Evolutionary conservation across 2,888 invertebrate species (phyloP).

Genomic region (Epirrhoe tristata): DNA sequence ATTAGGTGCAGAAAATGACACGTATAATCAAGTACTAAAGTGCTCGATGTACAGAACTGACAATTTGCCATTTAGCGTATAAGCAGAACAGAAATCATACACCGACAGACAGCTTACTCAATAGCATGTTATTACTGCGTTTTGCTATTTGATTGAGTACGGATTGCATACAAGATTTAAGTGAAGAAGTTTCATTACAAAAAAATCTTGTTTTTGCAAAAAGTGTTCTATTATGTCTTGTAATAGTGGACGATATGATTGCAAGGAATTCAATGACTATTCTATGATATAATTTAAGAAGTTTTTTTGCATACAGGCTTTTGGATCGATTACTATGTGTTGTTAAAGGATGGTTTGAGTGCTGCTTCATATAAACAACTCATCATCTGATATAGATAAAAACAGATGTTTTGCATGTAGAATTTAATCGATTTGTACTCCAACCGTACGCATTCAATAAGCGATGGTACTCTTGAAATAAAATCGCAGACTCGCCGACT

Average conservation of each 20-base stretch:
- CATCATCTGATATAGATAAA: too few relatives aligned
- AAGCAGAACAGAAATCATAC: constrained; percentile 73
- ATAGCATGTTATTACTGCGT: constrained; percentile 72
- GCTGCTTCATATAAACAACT: too few relatives aligned
- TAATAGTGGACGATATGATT: too few relatives aligned
- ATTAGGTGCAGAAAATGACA: constrained; percentile 47
- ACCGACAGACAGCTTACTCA: constrained; percentile 70
- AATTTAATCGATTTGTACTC: constrained; percentile 49
- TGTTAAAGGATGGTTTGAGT: too few relatives aligned
- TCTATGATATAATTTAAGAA: too few relatives aligned
- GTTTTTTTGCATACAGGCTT: too few relatives aligned
- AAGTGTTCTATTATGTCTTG: too few relatives aligned
- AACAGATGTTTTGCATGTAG: too few relatives aligned
- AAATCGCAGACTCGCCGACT: constrained; percentile 61
- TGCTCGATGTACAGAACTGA: constrained; percentile 67
- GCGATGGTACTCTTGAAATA: constrained; percentile 75
- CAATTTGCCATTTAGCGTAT: constrained; percentile 81
- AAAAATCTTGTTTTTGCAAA: too few relatives aligned
- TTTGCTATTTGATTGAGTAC: constrained; percentile 59
- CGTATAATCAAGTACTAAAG: constrained; percentile 52
- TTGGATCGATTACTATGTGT: too few relatives aligned
- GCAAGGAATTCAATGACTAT: too few relatives aligned
- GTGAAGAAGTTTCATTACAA: background rate
- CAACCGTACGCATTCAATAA: constrained; percentile 65
- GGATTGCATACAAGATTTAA: constrained; percentile 53